Base-by-base conservation (phyloP, 2,888 invertebrate genomes). In the Philhelius pedissequus region DNA sequence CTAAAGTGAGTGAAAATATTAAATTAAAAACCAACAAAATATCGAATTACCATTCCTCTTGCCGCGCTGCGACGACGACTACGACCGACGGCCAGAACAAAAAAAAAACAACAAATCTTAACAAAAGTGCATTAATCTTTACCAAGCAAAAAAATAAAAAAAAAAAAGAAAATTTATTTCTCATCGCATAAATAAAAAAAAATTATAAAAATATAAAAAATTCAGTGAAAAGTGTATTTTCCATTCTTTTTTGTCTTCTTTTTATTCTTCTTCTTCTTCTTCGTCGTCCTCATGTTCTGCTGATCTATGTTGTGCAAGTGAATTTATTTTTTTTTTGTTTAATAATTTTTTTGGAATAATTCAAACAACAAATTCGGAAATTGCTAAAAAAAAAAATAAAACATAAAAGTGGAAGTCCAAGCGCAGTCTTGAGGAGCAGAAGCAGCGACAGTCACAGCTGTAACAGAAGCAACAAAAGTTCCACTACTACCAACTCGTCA, bases 121-220 rank as follows among this genome's bases (percentile, higher is more conserved):
- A 40, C 32, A 62, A 79, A 56, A 79, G 83, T 83, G 83, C 83
- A 83, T 79, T 83, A 74, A 78, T 83, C 52, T 74, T 66, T 43
- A 35, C 15, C 27, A 25, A 40, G 9, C 9, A 11, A 18, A 22
- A 48, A 18, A 45, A 20, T 50, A 25, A 48, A 35, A 64, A 20
- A 35, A 64, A 20, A 64, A 75, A 62, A 56, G 35, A 35, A 56
- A 56, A 35, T 35, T 56, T 40, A 13, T 78, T 58, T 66, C 40
- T 48, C 69, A 69, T 38, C 54, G 66, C 66, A 60, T 52, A 81
- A 54, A 45, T 68, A 15, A 48, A 40, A 18, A n/a, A 56, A 43
- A 40, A 9, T 9, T 52, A 52, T 45, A 68, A 60, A 73, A 77
- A 73, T 27, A n/a, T 11, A 40, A 43, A 13, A n/a, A 62, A 45